Evolutionary conservation across 2,888 invertebrate species (phyloP).

Genomic region (Harpagoxenus sublaevis): DNA sequence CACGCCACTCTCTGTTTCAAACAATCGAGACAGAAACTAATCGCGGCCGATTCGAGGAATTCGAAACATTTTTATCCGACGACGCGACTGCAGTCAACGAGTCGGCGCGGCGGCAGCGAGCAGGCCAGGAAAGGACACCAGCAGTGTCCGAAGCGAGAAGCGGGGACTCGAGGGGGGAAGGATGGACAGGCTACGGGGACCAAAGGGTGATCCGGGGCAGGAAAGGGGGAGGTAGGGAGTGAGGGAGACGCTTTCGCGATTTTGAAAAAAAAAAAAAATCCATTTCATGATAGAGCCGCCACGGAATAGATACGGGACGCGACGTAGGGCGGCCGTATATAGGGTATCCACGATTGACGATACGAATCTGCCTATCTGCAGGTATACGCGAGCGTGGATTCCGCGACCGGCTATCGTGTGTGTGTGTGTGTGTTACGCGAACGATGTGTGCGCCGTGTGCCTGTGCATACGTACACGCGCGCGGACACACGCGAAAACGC

Average conservation of each 20-base stretch:
- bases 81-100: slow-evolving; percentile 66
- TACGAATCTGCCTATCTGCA: slow-evolving; percentile 79
- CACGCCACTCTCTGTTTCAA: slow-evolving; percentile 51
- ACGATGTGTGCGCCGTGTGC: slow-evolving; percentile 4
- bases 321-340: slow-evolving; percentile 59
- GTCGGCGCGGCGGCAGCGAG: slow-evolving; percentile 35
- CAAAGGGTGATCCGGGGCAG: slow-evolving; percentile 28
- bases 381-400: slow-evolving; percentile 67
- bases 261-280: slow-evolving; percentile 78
- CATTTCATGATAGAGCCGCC: slow-evolving; percentile 77
- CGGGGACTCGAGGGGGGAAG: background rate
- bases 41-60: slow-evolving; percentile 75
- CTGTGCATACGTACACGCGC: slow-evolving; percentile 39
- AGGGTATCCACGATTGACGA: slow-evolving; percentile 77
- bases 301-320: slow-evolving; percentile 77
- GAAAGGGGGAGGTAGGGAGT: background rate
- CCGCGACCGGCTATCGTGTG: slow-evolving; percentile 12
- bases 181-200: slow-evolving; percentile 8
- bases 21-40: slow-evolving; percentile 77
- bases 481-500: slow-evolving; percentile 27
- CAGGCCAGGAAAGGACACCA: slow-evolving; percentile 37
- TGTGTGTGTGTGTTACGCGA: background rate
- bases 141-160: slow-evolving; percentile 20
- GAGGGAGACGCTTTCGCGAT: slow-evolving; percentile 71
- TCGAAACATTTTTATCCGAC: slow-evolving; percentile 74